Evolutionary conservation across 2,113 vertebrate genomes (phyloP), one percentile per base, ranked within the genome.

Genomic region (Ctenodactylus gundi): DNA sequence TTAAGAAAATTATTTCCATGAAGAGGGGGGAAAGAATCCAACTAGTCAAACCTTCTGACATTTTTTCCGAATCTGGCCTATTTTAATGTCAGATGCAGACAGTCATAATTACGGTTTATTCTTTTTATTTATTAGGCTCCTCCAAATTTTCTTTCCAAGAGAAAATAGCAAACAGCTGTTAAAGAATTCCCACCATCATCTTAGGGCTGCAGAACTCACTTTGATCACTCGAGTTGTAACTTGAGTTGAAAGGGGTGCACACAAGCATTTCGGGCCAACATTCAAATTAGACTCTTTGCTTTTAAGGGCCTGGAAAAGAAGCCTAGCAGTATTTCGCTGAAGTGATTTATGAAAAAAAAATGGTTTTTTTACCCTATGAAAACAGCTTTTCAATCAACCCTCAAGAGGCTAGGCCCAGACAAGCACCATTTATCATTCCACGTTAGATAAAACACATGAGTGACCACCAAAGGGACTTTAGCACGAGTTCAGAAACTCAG

Each of bases 151-250:
- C 80, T 83, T 94, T 60, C 65, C 34, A 65, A 77, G 77, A 90
- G 80, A 96, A 97, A 96, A 95, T 46, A 93, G 88, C 88, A 82
- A 95, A 88, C 96, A 92, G 96, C 95, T 97, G 95, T 44, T 86
- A 20, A 10, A 58, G 58, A 86, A 91, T 12, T 20, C 25, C 88
- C 20, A 34, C 60, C 3, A 3, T 77, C 77, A 9, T 23, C 15
- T 58, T 68, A 46, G 85, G 82, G 55, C 60, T 20, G 1, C 10
- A 7, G 29, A 27, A 18, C 17, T 9, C 17, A 53, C 94, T 97
- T 94, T 95, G 93, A 96, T 93, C 96, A 73, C 6, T 1, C 25
- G 65, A 20, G 4, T 53, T 46, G 17, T 12, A n/a, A 46, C 7
- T 23, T 0, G 23, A 94, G 76, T 18, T 41, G 75, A 91, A 94